Percentiles rank a stretch among this genome's conserved stretches.
Conservation (phyloP, 1,140 invertebrate genomes). For the Metopolophium dirhodum region DNA sequence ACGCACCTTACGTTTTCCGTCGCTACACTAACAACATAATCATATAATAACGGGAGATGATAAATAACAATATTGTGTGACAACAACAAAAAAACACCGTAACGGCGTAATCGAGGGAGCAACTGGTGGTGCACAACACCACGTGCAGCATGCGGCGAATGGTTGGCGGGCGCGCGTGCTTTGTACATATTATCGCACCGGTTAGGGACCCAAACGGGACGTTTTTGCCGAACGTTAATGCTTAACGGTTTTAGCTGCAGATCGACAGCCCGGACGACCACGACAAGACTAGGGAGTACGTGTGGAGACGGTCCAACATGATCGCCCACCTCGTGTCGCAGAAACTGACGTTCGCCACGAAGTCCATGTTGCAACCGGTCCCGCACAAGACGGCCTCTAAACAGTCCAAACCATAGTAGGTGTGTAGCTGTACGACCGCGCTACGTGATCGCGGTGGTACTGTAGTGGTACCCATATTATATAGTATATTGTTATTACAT, state of each 20-base stretch:
- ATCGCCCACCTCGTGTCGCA: slow-evolving; percentile 82
- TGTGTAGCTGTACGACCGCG: background rate
- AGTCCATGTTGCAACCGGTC: slow-evolving; percentile 72
- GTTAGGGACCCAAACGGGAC: background rate
- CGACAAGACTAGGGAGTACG: slow-evolving; percentile 80
- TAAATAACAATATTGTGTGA: background rate
- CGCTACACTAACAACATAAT: no score
- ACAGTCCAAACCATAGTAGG: slow-evolving; percentile 33
- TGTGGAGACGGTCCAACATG: slow-evolving; percentile 80
- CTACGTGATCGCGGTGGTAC: background rate
- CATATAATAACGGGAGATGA: background rate
- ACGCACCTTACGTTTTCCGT: background rate
- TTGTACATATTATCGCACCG: background rate
- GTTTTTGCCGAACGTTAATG: slow-evolving; percentile 54
- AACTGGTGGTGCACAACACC: background rate
- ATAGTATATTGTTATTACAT: background rate
- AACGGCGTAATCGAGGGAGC: background rate
- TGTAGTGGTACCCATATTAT: background rate
- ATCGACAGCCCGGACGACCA: slow-evolving; percentile 70
- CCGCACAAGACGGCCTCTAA: slow-evolving; percentile 28
- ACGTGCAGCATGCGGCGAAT: background rate
- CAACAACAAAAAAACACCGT: no score
- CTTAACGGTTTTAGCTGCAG: slow-evolving; percentile 69
- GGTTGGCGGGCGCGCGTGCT: background rate
- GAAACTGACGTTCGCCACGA: slow-evolving; percentile 77